phyloP scores from a whole-genome alignment of 2,888 invertebrate genomes.

The Sinohyriopsis cumingii region DNA sequence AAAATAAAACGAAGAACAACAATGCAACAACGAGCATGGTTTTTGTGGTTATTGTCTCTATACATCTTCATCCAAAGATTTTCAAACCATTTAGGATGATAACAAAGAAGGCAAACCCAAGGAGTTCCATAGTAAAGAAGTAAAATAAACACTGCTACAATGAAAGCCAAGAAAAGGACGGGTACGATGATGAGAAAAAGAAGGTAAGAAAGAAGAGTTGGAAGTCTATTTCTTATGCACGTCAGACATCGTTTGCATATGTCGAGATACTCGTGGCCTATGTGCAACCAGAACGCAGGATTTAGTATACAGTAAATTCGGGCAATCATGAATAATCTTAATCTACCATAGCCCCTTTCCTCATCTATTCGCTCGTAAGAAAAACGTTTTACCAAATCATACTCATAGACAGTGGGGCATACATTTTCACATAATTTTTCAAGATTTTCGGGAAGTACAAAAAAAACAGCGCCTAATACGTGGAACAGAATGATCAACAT shows the following conservation, averaged over 20 bases:
- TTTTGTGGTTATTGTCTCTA: no score
- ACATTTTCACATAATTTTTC: constrained; percentile 9
- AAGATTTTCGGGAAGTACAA: constrained; percentile 14
- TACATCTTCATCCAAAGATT: neutral
- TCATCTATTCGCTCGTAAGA: constrained; percentile 7
- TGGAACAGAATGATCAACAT: constrained; percentile 11
- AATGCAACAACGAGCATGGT: neutral
- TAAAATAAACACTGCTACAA: constrained; percentile 4
- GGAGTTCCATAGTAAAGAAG: constrained; percentile 12
- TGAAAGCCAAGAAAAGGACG: constrained; percentile 9
- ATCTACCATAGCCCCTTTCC: constrained; percentile 14
- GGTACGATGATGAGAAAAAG: constrained; percentile 2
- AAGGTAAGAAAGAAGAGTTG: neutral
- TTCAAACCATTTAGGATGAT: neutral
- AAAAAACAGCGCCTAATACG: constrained; percentile 11
- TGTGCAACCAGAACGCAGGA: constrained; percentile 12
- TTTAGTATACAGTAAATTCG: constrained; percentile 12
- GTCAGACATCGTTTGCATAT: neutral
- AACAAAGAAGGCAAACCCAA: constrained; percentile 1
- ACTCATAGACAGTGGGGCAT: constrained; percentile 7
- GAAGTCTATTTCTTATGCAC: neutral
- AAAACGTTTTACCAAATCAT: constrained; percentile 10
- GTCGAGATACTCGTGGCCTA: neutral
- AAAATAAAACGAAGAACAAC: neutral
- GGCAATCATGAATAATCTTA: constrained; percentile 1